These are phyloP conservation scores for Pogonomyrmex californicus DNA, from an alignment of 1,140 invertebrate species.

Conservation along the genomic window DNA sequence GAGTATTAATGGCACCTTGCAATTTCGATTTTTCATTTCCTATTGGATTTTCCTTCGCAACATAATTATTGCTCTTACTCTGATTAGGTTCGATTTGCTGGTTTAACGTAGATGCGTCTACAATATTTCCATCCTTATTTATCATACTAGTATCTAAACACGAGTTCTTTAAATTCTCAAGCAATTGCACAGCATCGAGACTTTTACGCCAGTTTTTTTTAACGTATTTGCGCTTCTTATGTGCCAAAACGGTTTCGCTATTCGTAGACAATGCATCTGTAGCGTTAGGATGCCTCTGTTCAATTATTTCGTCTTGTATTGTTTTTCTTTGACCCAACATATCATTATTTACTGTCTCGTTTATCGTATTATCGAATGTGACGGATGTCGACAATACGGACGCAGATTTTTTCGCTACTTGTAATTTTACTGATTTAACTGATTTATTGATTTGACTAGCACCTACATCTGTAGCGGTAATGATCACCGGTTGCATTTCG, in stretches of 20 bases:
- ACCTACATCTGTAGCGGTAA: not conserved
- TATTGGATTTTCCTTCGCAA: not conserved
- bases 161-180: not conserved
- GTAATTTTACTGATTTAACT: constrained; percentile 79
- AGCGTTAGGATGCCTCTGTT: not conserved
- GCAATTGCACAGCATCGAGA: not conserved
- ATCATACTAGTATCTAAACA: constrained; percentile 13
- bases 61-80: constrained; percentile 3
- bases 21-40: not conserved
- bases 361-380: constrained; percentile 65
- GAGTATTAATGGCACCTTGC: not conserved
- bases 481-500: constrained; percentile 78
- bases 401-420: constrained; percentile 67
- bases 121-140: constrained; percentile 31
- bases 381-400: constrained; percentile 55
- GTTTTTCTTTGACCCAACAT: not conserved
- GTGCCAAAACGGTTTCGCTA: not conserved
- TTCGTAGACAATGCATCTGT: not conserved
- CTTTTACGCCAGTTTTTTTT: constrained; percentile 29
- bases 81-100: not conserved
- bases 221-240: constrained; percentile 49
- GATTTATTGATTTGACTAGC: constrained; percentile 76
- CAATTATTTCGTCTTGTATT: not conserved
- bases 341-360: constrained; percentile 51
- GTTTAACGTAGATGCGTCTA: not conserved